A percentile compares a stretch with the other conserved stretches of the same genome.
phyloP scores from a whole-genome alignment of 2,888 invertebrate genomes.

The Perizoma affinitatum region DNA sequence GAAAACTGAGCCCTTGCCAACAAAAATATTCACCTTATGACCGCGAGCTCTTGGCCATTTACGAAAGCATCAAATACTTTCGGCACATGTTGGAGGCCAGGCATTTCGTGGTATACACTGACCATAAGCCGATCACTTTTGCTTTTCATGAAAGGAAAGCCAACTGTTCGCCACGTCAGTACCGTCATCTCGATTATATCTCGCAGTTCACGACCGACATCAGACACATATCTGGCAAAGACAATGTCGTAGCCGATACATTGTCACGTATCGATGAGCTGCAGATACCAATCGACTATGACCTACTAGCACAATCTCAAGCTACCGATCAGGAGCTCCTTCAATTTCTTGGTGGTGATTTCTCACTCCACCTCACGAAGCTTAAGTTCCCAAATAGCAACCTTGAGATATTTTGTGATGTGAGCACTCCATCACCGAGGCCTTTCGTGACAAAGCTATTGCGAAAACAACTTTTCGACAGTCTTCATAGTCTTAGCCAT shows the following conservation, averaged over 20 bases:
- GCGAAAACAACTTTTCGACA: constrained; percentile 38
- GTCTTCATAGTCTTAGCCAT: constrained; percentile 40
- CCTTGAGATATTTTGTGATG: constrained; percentile 38
- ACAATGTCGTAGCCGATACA: too few species aligned
- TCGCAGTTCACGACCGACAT: too few species aligned
- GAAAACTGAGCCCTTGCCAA: constrained; percentile 3
- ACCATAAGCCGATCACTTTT: background rate
- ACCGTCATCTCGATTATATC: background rate
- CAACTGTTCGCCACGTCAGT: background rate
- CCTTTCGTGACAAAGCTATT: constrained; percentile 36
- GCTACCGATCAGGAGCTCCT: too few species aligned
- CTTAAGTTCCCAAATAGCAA: constrained; percentile 22
- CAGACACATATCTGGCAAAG: too few species aligned
- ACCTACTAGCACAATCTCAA: too few species aligned
- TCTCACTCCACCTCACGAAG: background rate
- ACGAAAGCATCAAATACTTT: constrained; percentile 15
- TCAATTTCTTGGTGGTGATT: too few species aligned
- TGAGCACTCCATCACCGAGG: constrained; percentile 32
- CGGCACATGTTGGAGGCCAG: constrained; percentile 15
- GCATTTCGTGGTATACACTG: background rate
- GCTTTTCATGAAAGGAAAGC: background rate
- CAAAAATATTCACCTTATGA: constrained; percentile 12
- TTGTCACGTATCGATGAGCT: too few species aligned
- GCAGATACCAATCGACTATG: too few species aligned
- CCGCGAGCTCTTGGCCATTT: constrained; percentile 17